Base-by-base conservation (phyloP, 2,113 vertebrate genomes). In the Struthidea cinerea region DNA sequence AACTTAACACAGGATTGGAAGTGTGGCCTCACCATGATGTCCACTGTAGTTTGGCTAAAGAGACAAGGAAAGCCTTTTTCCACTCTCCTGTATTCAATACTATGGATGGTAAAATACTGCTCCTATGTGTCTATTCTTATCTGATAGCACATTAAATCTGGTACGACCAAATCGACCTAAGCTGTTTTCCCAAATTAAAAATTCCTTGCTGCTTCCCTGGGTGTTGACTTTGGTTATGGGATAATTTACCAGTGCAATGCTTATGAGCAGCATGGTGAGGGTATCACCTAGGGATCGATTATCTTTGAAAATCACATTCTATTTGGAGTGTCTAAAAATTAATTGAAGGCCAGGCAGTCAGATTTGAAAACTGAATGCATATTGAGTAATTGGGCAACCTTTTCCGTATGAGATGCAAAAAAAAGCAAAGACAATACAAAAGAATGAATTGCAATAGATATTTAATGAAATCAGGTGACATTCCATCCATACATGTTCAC, bases 401-500 rank as follows among this genome's bases (percentile, higher is more conserved):
- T 88, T 78, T 22, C 13, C 77, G 10, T 16, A 30, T 12, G 16
- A 76, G 24, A 41, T 33, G 13, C 2, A 7, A 52, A 86, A 52
- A 86, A 78, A 67, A 56, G 9, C 6, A 20, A 90, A 83, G 7
- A 41, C 1, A 3, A 57, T 49, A 46, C 16, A 44, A 33, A 60
- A 37, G 1, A 86, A 37, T 28, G 9, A 85, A 59, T 11, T 37
- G 23, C 4, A 49, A 19, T 19, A 65, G 33, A 21, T 23, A 52
- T 26, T 89, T 67, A 59, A 7, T 63, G 44, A 67, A 56, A 57
- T 5, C 16, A 68, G 55, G 33, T 20, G 17, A 26, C 37, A 44
- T 49, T 39, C 18, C 18, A 70, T 75, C 22, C 6, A 7, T 26
- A n/a, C 0, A 3, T 0, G 1, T 41, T 73, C 10, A 37, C 67